These are phyloP conservation scores for Bombus ignitus DNA, from an alignment of 1,140 invertebrate genomes.

Conservation along the genomic window DNA sequence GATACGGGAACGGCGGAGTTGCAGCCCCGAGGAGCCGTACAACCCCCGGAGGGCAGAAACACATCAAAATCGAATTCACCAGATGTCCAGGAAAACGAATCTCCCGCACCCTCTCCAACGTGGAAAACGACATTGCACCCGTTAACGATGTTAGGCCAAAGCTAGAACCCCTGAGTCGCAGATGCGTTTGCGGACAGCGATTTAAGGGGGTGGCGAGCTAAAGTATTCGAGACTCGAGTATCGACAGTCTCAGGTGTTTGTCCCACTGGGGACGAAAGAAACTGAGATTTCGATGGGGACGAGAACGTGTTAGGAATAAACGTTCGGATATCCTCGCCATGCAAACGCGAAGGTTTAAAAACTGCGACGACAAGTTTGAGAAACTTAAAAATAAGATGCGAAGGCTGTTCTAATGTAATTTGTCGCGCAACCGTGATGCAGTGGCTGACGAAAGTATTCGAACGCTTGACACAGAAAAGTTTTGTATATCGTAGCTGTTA, in stretches of 20 bases:
- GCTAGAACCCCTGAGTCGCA: constrained; percentile 46
- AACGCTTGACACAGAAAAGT: no score
- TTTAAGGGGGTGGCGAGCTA: constrained; percentile 33
- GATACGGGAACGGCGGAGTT: constrained; percentile 37
- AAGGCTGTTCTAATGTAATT: background rate
- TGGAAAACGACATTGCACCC: constrained; percentile 66
- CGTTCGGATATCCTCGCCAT: no score
- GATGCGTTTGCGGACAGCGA: constrained; percentile 64
- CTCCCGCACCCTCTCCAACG: constrained; percentile 43
- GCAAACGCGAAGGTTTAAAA: background rate
- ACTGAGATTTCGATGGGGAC: constrained; percentile 27
- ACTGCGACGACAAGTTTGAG: background rate
- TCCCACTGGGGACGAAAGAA: constrained; percentile 31
- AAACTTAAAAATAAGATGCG: background rate
- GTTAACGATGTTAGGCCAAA: constrained; percentile 72
- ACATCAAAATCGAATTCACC: constrained; percentile 83
- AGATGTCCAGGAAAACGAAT: constrained; percentile 80
- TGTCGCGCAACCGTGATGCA: background rate
- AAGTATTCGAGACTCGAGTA: constrained; percentile 44
- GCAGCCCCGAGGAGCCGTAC: constrained; percentile 44
- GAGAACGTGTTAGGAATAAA: background rate
- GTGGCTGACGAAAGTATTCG: no score
- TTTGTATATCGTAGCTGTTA: background rate
- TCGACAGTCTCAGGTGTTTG: constrained; percentile 54
- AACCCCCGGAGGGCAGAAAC: constrained; percentile 77